These are phyloP conservation scores for Cosmia pyralina DNA, from an alignment of 2,888 invertebrate species.

Conservation along the genomic window DNA sequence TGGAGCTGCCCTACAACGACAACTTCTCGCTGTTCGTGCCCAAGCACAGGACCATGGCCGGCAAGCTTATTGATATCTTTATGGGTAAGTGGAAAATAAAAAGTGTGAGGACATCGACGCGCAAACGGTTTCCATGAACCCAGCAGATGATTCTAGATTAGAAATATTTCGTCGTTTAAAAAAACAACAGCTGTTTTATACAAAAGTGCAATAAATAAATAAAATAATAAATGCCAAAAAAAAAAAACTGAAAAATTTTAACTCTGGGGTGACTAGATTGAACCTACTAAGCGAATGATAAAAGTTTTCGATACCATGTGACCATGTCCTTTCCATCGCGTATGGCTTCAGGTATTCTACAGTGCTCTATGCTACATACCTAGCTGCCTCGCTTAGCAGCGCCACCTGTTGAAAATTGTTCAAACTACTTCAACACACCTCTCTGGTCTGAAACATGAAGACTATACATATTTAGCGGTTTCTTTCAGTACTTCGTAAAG, in stretches of 20 bases:
- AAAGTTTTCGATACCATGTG: background rate
- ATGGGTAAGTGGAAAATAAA: constrained; percentile 78
- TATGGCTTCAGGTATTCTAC: too few species aligned
- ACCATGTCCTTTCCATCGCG: background rate
- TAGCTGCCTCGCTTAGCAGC: background rate
- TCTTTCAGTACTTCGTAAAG: background rate
- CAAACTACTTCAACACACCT: background rate
- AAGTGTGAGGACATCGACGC: too few species aligned
- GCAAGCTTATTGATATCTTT: constrained; percentile 92
- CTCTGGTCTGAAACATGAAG: background rate
- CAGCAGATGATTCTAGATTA: background rate
- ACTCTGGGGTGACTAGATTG: background rate
- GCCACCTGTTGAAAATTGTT: background rate
- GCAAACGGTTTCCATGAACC: background rate
- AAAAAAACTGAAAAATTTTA: background rate
- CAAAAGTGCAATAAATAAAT: too few species aligned
- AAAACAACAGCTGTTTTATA: background rate
- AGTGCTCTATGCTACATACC: too few species aligned
- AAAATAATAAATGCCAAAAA: too few species aligned
- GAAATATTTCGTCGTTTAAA: background rate
- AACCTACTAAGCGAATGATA: too few species aligned
- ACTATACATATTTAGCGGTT: background rate
- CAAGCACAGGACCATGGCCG: constrained; percentile 92
- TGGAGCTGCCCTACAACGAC: constrained; percentile 91
- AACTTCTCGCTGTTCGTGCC: constrained; percentile 94